Base-by-base conservation (phyloP, 2,113 vertebrate genomes). In the Notarius lentiginosus region DNA sequence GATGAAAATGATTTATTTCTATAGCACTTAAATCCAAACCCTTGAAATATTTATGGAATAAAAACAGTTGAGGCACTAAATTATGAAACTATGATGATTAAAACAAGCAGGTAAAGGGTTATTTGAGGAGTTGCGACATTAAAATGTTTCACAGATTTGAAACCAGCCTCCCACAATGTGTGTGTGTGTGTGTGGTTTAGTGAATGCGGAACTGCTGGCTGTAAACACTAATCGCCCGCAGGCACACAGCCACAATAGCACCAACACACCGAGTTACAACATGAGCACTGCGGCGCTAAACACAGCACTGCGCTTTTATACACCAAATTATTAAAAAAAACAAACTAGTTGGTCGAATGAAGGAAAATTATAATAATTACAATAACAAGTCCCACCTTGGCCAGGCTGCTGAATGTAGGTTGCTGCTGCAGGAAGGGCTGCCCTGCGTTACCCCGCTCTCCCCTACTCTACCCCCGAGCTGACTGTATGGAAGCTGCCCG, bases 121-220 rank as follows among this genome's bases (percentile, higher is more conserved):
- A 9, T 30, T 58, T 18, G 24, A 56, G 0, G n/a, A 55, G 24
- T 27, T 51, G 0, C 8, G 24, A 27, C 47, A 27, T 79, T 8
- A 79, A 41, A 58, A 34, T 60, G 17, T 20, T 80, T 79, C 9
- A 5, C 55, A 60, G 20, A 58, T 9, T 30, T 18, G 27, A 22
- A 58, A 30, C 53, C 77, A 79, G 77, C 53, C 53, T 58, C 53
- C n/a, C 11, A 79, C 17, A 58, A 12, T 7, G 65, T 27, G 60
- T 65, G 63, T 15, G 70, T 72, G 30, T 20, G 53, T 18, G 55
- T 7, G 80, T 51, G 77, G 22, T 27, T 75, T 61, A 15, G 56
- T 87, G 87, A 87, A 89, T 70, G 86, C 88, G 86, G 88, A 89
- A 87, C 88, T 86, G 60, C 53, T 73, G 84, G 65, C 41, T 79